A percentile compares a stretch with the other conserved stretches of the same genome.
Conservation (phyloP, 2,113 vertebrate genomes). For the Pedionomus torquatus region DNA sequence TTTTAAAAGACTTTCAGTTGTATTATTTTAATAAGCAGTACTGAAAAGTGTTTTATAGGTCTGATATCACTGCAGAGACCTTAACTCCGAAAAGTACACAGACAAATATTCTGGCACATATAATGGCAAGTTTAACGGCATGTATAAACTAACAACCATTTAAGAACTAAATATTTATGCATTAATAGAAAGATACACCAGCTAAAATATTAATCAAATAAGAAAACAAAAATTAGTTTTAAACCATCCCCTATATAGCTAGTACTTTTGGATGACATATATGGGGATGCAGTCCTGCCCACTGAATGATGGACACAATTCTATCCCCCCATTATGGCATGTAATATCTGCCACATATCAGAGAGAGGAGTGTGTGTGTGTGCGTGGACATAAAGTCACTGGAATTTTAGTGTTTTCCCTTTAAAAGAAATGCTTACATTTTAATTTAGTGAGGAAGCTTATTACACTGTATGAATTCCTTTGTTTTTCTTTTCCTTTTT, state of each 20-base stretch:
- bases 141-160: not conserved
- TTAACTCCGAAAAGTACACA: not conserved
- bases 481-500: not conserved
- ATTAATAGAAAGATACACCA: not conserved
- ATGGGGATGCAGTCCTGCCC: not conserved
- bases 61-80: not conserved
- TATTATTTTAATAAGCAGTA: not conserved
- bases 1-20: not conserved
- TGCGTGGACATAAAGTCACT: not conserved
- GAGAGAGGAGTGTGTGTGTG: not conserved
- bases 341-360: not conserved
- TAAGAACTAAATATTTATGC: not conserved
- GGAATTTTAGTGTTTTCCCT: slow-evolving; percentile 3
- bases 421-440: slow-evolving; percentile 20
- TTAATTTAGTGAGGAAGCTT: not conserved
- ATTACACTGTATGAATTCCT: slow-evolving; percentile 4
- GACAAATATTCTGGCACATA: not conserved
- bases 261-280: not conserved
- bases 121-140: no score
- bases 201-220: slow-evolving; percentile 5
- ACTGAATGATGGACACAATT: not conserved
- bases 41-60: not conserved
- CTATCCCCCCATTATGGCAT: not conserved
- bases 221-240: not conserved
- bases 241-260: not conserved